Conservation (phyloP, 2,113 vertebrate species). For the Onychostruthus taczanowskii region DNA sequence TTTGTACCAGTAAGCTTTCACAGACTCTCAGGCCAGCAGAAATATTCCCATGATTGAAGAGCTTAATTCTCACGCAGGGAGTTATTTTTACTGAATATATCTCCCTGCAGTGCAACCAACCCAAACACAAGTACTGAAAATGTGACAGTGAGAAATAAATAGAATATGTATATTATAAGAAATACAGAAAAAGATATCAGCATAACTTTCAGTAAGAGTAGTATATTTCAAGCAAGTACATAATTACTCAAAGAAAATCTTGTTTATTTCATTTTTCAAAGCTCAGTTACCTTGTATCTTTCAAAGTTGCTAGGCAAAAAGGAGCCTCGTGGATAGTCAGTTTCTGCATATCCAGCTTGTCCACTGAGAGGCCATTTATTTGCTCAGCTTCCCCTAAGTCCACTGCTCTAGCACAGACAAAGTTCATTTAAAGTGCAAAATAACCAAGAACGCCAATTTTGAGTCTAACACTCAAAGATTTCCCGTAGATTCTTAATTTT, state of each 20-base stretch:
- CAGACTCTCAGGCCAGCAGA: neutral
- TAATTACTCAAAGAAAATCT: neutral
- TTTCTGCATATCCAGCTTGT: neutral
- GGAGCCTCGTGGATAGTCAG: accelerated
- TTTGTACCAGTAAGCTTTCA: neutral
- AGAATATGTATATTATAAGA: neutral
- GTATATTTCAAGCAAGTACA: neutral
- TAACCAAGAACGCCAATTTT: neutral
- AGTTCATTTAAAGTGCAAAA: neutral
- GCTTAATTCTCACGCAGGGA: neutral
- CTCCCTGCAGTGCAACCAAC: neutral
- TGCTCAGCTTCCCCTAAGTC: neutral
- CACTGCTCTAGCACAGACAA: neutral
- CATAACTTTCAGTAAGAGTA: accelerated
- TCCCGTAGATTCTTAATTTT: neutral
- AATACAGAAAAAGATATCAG: neutral
- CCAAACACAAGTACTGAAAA: neutral
- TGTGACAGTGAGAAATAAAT: neutral
- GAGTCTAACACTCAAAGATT: neutral
- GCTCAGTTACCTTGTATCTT: neutral
- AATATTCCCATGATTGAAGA: neutral
- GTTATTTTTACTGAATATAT: slow-evolving; percentile 1
- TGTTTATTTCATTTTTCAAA: neutral
- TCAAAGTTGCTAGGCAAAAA: neutral
- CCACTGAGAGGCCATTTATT: neutral